Evolutionary conservation across 2,797 vertebrate genomes (phyloP).

Genomic region (Pantherophis vulpinus): DNA sequence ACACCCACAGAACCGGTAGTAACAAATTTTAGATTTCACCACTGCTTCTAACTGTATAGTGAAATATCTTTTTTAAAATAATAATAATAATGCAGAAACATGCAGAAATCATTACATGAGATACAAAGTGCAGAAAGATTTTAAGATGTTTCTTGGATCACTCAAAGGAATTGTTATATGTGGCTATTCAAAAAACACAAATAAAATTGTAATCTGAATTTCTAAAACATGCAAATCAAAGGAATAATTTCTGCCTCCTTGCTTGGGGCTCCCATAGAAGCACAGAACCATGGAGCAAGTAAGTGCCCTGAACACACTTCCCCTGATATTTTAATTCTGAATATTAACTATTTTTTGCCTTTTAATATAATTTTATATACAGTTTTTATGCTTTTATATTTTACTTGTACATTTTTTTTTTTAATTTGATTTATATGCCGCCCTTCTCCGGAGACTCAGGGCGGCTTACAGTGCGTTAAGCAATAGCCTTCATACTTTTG

Average conservation of each 20-base stretch:
- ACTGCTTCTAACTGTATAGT: neutral
- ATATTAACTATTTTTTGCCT: neutral
- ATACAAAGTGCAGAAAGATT: neutral
- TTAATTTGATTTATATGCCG: too few relatives aligned
- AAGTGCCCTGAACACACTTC: neutral
- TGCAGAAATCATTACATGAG: neutral
- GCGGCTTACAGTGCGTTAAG: too few relatives aligned
- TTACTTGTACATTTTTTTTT: neutral
- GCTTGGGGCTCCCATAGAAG: neutral
- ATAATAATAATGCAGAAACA: neutral
- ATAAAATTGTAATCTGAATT: neutral
- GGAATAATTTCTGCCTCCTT: neutral
- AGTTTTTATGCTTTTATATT: neutral
- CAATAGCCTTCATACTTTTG: too few relatives aligned
- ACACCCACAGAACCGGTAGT: too few relatives aligned
- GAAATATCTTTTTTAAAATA: slow-evolving; percentile 1
- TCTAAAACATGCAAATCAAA: neutral
- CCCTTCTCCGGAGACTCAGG: too few relatives aligned
- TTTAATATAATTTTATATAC: neutral
- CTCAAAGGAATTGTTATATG: neutral
- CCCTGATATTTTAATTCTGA: neutral
- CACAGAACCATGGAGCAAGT: neutral
- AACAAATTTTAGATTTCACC: too few relatives aligned
- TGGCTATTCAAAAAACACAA: slow-evolving; percentile 2
- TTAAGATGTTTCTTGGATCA: neutral